Percentiles rank a stretch among this genome's conserved stretches.
These are phyloP conservation scores for Trichogramma dendrolimi DNA, from an alignment of 2,888 invertebrate species.

Conservation along the genomic window DNA sequence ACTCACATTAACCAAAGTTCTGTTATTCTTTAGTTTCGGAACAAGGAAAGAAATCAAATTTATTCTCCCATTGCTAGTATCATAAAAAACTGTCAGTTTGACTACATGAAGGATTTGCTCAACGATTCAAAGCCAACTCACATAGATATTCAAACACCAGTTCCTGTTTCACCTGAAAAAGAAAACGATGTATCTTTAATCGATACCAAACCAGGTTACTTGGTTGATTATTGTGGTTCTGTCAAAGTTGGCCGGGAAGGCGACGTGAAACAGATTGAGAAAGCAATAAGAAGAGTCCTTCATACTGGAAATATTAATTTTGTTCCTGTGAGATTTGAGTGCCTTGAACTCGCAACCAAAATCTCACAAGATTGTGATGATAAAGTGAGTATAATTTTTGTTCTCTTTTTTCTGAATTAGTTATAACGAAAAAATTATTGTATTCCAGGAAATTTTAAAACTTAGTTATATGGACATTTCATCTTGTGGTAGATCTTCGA, in stretches of 20 bases:
- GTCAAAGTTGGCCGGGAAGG: constrained; percentile 54
- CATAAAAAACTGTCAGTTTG: constrained; percentile 42
- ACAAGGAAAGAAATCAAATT: constrained; percentile 47
- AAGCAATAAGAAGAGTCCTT: constrained; percentile 50
- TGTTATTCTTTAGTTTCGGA: constrained; percentile 41
- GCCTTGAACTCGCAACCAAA: constrained; percentile 56
- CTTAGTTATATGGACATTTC: constrained; percentile 65
- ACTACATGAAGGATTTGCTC: constrained; percentile 37
- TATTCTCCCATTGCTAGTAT: constrained; percentile 54
- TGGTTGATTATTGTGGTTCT: constrained; percentile 54
- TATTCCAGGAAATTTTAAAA: constrained; percentile 54
- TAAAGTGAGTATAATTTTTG: constrained; percentile 42
- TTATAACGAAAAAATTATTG: background rate
- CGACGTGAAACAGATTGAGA: constrained; percentile 56
- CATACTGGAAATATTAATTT: constrained; percentile 39
- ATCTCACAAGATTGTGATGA: constrained; percentile 48
- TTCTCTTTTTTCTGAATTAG: background rate
- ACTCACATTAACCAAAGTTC: background rate
- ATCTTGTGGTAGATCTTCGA: constrained; percentile 59
- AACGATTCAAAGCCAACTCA: constrained; percentile 30
- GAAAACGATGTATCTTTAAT: constrained; percentile 7
- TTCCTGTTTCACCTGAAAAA: constrained; percentile 2
- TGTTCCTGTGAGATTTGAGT: constrained; percentile 52
- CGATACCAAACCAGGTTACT: constrained; percentile 48
- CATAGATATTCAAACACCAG: background rate